phyloP scores from a whole-genome alignment of 2,888 invertebrate species.

The Strigamia transsilvanica region DNA sequence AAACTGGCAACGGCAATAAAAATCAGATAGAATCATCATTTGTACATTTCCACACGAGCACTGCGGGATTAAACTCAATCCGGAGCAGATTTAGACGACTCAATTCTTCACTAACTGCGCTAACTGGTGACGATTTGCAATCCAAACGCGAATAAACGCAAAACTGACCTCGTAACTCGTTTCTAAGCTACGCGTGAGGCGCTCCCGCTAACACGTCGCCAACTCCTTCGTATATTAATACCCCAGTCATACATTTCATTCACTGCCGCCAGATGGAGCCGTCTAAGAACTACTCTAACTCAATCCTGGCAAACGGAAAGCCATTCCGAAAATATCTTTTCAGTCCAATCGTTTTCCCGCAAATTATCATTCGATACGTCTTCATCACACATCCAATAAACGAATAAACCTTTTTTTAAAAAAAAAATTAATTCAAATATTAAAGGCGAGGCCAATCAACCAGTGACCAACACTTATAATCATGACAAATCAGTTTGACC shows the following conservation, averaged over 20 bases:
- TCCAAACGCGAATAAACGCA: neutral
- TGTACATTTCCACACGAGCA: constrained; percentile 22
- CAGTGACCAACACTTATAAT: no score
- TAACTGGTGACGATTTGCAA: constrained; percentile 35
- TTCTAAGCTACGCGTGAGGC: neutral
- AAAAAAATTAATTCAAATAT: no score
- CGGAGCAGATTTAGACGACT: constrained; percentile 31
- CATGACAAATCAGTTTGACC: no score
- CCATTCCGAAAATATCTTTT: no score
- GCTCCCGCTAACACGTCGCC: no score
- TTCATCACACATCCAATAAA: no score
- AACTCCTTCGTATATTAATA: neutral
- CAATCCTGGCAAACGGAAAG: no score
- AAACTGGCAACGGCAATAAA: constrained; percentile 35
- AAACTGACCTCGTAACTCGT: constrained; percentile 3
- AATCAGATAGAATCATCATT: constrained; percentile 43
- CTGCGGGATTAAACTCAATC: neutral
- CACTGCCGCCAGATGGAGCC: constrained; percentile 1
- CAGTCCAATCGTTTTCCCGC: no score
- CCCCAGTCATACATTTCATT: neutral
- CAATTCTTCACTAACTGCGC: constrained; percentile 31
- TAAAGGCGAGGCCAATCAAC: no score
- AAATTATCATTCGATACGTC: no score
- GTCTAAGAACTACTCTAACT: neutral
- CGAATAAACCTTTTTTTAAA: no score